Evolutionary conservation across 2,113 vertebrate species (phyloP).

Genomic region (Hippocampus zosterae): DNA sequence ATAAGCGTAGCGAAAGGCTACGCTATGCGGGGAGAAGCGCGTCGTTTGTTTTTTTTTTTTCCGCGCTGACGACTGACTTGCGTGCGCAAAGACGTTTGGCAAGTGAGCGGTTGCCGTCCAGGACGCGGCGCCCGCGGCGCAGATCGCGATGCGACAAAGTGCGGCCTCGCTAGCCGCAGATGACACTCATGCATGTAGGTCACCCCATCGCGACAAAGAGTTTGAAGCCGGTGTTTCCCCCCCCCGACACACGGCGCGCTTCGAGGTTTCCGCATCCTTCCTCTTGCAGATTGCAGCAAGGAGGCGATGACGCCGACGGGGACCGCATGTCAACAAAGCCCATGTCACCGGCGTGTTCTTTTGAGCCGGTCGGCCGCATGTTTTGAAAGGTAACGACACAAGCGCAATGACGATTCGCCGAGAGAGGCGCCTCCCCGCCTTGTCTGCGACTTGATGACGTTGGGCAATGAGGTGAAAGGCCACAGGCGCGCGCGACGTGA

Average conservation of each 20-base stretch:
- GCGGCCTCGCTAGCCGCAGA: constrained; percentile 20
- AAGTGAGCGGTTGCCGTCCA: constrained; percentile 57
- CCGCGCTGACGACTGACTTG: constrained; percentile 34
- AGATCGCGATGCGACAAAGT: constrained; percentile 21
- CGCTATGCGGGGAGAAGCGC: too few relatives aligned
- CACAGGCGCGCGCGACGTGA: constrained; percentile 34
- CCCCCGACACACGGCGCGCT: background rate
- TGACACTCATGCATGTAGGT: constrained; percentile 52
- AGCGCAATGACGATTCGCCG: background rate
- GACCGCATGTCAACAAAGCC: constrained; percentile 60
- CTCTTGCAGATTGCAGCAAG: constrained; percentile 20
- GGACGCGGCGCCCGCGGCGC: too few relatives aligned
- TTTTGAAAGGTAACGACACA: constrained; percentile 20
- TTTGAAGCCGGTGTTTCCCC: constrained; percentile 52
- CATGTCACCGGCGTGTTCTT: constrained; percentile 31
- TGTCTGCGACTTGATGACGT: background rate
- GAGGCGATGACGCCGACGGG: constrained; percentile 31
- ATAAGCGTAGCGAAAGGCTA: too few relatives aligned
- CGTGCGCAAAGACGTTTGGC: constrained; percentile 48
- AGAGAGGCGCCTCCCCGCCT: background rate
- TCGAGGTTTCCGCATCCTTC: constrained; percentile 51
- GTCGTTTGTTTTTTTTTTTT: constrained; percentile 19
- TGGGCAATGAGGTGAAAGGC: constrained; percentile 44
- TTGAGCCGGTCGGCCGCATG: constrained; percentile 20
- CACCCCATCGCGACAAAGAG: constrained; percentile 41